These are phyloP conservation scores for Muschampia plurimacula DNA, from an alignment of 2,888 invertebrate genomes.

Conservation along the genomic window DNA sequence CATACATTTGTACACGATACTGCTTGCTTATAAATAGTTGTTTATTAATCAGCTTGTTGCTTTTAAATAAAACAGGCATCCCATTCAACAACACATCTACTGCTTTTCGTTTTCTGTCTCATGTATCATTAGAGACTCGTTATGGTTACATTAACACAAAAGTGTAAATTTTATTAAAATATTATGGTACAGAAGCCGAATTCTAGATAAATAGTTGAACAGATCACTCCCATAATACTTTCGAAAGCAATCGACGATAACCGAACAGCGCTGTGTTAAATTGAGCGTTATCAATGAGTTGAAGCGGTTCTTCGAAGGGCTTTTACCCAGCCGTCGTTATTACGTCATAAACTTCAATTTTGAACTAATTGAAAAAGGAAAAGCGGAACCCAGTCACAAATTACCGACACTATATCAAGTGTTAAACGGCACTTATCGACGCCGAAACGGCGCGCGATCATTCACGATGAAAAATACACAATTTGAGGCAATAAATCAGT, in stretches of 20 bases:
- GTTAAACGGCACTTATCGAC: conserved; percentile 84
- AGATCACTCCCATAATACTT: background rate
- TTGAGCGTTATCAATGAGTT: conserved; percentile 55
- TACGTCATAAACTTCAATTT: conserved; percentile 78
- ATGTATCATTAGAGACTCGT: background rate
- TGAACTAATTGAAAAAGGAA: conserved; percentile 81
- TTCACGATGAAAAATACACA: conserved; percentile 83
- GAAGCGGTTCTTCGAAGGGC: conserved; percentile 46
- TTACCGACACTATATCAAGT: conserved; percentile 85
- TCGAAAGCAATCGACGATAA: conserved; percentile 1
- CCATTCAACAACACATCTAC: no score
- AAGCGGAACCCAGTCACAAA: conserved; percentile 76
- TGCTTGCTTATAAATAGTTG: background rate
- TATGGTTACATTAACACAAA: conserved; percentile 10
- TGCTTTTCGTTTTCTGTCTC: background rate
- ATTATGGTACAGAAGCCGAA: conserved; percentile 2
- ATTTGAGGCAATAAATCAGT: conserved; percentile 82
- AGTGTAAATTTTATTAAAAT: background rate
- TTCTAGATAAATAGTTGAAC: background rate
- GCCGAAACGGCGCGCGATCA: conserved; percentile 77
- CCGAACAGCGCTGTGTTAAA: conserved; percentile 48
- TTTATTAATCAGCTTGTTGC: no score
- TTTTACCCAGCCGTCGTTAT: conserved; percentile 56
- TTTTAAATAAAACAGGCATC: no score
- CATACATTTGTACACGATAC: background rate